phyloP scores from a whole-genome alignment of 2,113 vertebrate genomes.

The Chinchilla lanigera region DNA sequence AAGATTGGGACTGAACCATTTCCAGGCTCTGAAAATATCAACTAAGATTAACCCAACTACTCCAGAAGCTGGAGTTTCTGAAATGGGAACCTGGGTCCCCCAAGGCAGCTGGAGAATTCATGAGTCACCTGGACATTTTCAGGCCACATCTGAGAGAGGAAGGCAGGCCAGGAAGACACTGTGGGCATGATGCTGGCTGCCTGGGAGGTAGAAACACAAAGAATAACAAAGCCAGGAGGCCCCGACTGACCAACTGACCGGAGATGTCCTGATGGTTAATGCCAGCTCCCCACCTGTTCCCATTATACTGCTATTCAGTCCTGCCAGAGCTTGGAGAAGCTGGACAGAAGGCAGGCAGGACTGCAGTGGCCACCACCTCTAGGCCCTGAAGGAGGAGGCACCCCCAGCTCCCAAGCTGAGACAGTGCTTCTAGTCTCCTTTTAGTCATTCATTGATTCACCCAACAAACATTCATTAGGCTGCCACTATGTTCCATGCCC shows the following conservation, averaged over 20 bases:
- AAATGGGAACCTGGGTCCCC: not conserved
- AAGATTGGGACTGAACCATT: not conserved
- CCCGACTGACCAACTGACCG: slow-evolving; percentile 74
- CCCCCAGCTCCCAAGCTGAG: not conserved
- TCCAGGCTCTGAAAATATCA: not conserved
- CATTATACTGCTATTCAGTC: slow-evolving; percentile 70
- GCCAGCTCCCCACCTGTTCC: slow-evolving; percentile 82
- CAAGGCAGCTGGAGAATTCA: not conserved
- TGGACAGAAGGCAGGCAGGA: slow-evolving; percentile 53
- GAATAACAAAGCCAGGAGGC: slow-evolving; percentile 76
- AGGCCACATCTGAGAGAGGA: slow-evolving; percentile 57
- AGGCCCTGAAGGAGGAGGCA: not conserved
- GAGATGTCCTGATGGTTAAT: slow-evolving; percentile 85
- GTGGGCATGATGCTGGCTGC: not conserved
- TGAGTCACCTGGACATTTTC: slow-evolving; percentile 75
- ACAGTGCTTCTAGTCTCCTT: not conserved
- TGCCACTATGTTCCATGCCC: not conserved
- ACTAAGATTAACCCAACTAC: not conserved
- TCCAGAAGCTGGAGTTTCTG: not conserved
- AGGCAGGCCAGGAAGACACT: slow-evolving; percentile 55
- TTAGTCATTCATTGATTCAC: not conserved
- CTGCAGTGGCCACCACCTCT: not conserved
- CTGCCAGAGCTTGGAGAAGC: slow-evolving; percentile 44
- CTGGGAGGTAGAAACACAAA: slow-evolving; percentile 81
- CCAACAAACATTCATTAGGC: not conserved